Percentiles rank a stretch among this genome's conserved stretches.
These are phyloP conservation scores for Notamacropus eugenii DNA, from an alignment of 2,797 vertebrate genomes.

Conservation along the genomic window DNA sequence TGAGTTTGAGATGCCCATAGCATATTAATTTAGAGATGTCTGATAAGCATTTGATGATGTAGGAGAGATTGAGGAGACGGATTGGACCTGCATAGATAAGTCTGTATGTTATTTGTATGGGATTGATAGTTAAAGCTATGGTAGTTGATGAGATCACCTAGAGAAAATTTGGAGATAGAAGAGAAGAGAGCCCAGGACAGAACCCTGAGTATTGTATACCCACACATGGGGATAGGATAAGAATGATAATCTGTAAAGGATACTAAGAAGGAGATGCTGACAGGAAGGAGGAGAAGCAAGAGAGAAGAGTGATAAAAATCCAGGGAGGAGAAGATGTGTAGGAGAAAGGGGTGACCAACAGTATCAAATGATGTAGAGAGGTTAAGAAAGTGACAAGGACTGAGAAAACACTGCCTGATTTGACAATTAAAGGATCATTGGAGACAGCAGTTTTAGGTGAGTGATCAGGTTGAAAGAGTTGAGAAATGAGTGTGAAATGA, in stretches of 20 bases:
- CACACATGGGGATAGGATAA: neutral
- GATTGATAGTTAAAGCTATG: neutral
- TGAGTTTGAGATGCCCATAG: neutral
- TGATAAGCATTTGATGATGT: neutral
- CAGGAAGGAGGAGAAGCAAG: neutral
- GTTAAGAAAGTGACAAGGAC: neutral
- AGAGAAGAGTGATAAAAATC: neutral
- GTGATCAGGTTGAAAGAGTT: neutral
- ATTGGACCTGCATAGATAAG: neutral
- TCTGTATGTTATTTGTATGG: neutral
- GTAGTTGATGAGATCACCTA: neutral
- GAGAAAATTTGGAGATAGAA: neutral
- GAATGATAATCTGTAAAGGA: neutral
- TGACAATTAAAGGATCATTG: neutral
- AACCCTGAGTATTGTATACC: neutral
- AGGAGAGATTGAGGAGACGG: neutral
- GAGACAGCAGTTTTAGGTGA: no score
- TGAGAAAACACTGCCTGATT: neutral
- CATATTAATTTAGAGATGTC: neutral
- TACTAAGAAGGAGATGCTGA: neutral
- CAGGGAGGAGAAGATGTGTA: neutral
- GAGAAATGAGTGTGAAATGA: neutral
- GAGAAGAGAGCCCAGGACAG: neutral
- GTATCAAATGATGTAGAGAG: neutral
- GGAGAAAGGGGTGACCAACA: neutral